Base-by-base conservation (phyloP, 2,888 invertebrate species). In the Sturmia bella region DNA sequence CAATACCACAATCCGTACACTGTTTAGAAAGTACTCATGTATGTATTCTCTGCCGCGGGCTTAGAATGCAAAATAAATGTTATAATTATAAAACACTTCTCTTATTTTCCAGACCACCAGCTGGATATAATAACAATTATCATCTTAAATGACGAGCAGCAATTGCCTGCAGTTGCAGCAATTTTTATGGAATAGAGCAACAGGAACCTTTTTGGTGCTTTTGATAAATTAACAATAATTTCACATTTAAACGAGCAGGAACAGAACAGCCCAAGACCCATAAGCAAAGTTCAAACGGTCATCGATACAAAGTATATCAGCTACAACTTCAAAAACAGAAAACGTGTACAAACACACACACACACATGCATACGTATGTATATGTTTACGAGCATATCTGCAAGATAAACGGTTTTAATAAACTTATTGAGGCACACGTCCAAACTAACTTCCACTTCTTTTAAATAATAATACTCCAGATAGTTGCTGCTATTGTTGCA, bases 351-450 rank as follows among this genome's bases (percentile, higher is more conserved):
- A n/a, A n/a, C n/a, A n/a, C n/a, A n/a, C n/a, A n/a, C n/a, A n/a
- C n/a, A n/a, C n/a, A n/a, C n/a, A n/a, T n/a, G n/a, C n/a, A 5
- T 21, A 45, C 6, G 27, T 27, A 27, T 4, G 27, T 27, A 27
- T 27, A 6, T 27, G 6, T 27, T 3, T 27, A 27, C 6, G 27
- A 6, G 9, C 7, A 32, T 32, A 32, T 7, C 32, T 1, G 32
- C 39, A 73, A 73, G 68, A 77, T 73, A 73, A 81, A 81, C 66
- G 68, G 21, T 74, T 80, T 76, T 66, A 68, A 76, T 61, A 66
- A 77, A 82, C 63, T 74, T 64, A 69, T 74, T 56, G 37, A 73
- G 69, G 81, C 81, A 77, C 77, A 82, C 73, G 63, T 66, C 81
- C 52, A 27, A 52, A 59, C 66, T 59, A 4, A 69, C 68, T 39